Evolutionary conservation across 1,140 invertebrate species (phyloP).

Genomic region (Charaxes varanes): DNA sequence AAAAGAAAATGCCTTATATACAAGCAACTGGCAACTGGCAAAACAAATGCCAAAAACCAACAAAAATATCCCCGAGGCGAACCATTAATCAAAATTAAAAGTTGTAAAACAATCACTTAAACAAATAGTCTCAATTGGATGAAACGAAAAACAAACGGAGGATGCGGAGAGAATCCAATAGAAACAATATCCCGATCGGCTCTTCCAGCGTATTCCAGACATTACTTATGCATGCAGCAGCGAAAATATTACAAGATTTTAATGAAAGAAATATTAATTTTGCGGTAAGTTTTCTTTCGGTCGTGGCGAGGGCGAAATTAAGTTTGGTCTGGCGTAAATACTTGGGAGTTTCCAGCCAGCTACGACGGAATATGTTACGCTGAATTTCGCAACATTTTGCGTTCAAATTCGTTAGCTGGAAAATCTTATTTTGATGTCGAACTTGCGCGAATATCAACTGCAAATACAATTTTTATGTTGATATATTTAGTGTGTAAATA

Average conservation of each 20-base stretch:
- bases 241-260: constrained; percentile 76
- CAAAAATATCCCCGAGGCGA: background rate
- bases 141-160: constrained; percentile 24
- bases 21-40: no score
- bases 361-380: constrained; percentile 29
- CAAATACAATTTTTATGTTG: no score
- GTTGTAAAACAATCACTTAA: constrained; percentile 28
- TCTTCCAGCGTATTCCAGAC: constrained; percentile 70
- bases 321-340: constrained; percentile 47
- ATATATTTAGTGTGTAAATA: no score
- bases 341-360: constrained; percentile 20
- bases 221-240: constrained; percentile 76
- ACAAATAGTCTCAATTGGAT: constrained; percentile 41
- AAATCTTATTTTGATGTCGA: background rate
- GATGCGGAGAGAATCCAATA: constrained; percentile 28
- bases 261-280: constrained; percentile 77
- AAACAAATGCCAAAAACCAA: no score
- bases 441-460: no score
- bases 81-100: constrained; percentile 5
- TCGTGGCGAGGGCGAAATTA: constrained; percentile 49
- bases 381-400: constrained; percentile 18
- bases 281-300: constrained; percentile 67
- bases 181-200: constrained; percentile 32
- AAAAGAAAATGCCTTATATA: no score
- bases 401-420: constrained; percentile 4